Evolutionary conservation across 2,113 vertebrate species (phyloP), one percentile per base, ranked within the genome.

Genomic region (Barbus barbus): DNA sequence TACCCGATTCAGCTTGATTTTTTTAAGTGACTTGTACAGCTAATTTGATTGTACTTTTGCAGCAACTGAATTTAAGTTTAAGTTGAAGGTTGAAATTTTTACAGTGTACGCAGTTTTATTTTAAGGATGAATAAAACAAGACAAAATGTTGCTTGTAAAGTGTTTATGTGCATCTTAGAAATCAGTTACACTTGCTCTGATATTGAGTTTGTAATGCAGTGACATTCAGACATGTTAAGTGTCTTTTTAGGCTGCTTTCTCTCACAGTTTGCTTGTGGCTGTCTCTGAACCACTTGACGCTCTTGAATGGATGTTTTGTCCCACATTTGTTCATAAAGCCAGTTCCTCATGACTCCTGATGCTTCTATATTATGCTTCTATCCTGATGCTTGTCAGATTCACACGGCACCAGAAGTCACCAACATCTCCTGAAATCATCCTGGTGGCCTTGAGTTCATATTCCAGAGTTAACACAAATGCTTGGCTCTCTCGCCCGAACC

Each of bases 401-500:
- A n/a, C n/a, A 12, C n/a, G 14, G 1, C 65, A 12, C 18, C 5
- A 41, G 20, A 22, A 12, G 20, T 78, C 56, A 78, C 22, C 53
- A 41, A 53, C 75, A 9, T 56, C 53, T 60, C 51, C 5, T 38
- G 75, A 36, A 36, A 31, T 85, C 58, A 56, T 79, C 65, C 61
- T 33, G 46, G 53, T 61, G 74, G 83, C 83, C 74, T 85, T 85
- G 44, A 58, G 53, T 67, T 82, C 38, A 84, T 78, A 33, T 78
- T 77, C 53, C 38, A 36, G 72, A 33, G 51, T 75, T 87, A 65
- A 84, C 71, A 81, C 63, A 73, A 69, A 31, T 67, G 53, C 78
- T 81, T 82, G 78, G 63, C 74, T 82, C 48, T 58, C 71, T 76
- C 26, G 31, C 63, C 84, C 44, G 67, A 63, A 65, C 77, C 5